A percentile compares a stretch with the other conserved stretches of the same genome.
These are phyloP conservation scores for Rhabdomys pumilio DNA, from an alignment of 2,797 vertebrate genomes.

Conservation along the genomic window DNA sequence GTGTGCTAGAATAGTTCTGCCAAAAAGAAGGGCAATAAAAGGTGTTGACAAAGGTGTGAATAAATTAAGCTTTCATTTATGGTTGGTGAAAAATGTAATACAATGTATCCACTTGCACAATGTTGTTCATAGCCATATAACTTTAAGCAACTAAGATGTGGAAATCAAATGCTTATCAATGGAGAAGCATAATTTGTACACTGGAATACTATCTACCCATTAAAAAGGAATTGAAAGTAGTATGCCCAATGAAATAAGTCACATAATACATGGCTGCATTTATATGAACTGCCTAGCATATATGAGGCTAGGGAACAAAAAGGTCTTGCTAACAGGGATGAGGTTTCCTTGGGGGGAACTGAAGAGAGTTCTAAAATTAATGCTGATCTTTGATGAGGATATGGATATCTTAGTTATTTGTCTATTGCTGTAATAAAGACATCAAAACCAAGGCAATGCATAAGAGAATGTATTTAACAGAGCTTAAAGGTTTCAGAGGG, in stretches of 20 bases:
- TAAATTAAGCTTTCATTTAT: neutral
- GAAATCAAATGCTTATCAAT: neutral
- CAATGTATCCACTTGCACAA: neutral
- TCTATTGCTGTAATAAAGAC: neutral
- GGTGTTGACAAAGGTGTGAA: neutral
- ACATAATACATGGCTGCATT: neutral
- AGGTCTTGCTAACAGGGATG: neutral
- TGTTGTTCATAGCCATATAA: neutral
- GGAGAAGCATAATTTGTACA: neutral
- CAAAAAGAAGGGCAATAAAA: constrained; percentile 4
- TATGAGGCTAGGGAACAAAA: neutral
- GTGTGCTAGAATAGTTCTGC: neutral
- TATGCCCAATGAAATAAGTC: neutral
- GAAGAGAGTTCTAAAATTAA: constrained; percentile 30
- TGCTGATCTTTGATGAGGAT: neutral
- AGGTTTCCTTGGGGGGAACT: neutral
- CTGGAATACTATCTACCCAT: neutral
- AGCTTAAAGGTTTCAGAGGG: neutral
- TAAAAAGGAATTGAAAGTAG: constrained; percentile 50
- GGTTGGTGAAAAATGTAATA: constrained; percentile 19
- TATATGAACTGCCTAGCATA: neutral
- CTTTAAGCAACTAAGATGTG: constrained; percentile 38
- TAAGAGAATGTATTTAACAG: neutral
- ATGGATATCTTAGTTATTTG: neutral
- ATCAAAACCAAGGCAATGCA: neutral